Base-by-base conservation (phyloP, 2,797 vertebrate genomes). In the Macrochelys suwanniensis region DNA sequence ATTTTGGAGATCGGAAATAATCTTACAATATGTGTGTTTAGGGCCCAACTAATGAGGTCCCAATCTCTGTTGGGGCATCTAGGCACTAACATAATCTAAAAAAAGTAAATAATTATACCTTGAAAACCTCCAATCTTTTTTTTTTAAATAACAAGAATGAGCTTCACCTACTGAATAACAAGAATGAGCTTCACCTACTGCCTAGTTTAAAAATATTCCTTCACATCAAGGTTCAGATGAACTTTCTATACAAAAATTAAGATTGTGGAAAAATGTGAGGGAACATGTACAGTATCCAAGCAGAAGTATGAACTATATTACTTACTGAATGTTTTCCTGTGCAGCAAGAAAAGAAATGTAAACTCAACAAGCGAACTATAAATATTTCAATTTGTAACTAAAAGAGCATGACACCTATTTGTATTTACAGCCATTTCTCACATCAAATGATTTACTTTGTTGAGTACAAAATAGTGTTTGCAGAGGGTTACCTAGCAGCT, bases 321-420 rank as follows among this genome's bases (percentile, higher is more conserved):
- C 88, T 96, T 96, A 94, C 56, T 93, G 85, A 68, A 57, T 90
- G 68, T 95, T 97, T 85, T 53, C 86, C 83, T 84, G 87, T 85
- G 28, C 68, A 82, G 89, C 77, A 90, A 94, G 93, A 94, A 88
- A 83, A 89, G 28, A 96, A 97, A 96, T 54, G 59, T 91, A 94
- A 97, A 92, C 28, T 82, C 65, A 90, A 84, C 81, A 88, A 90
- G 25, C 33, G 85, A 92, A 53, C 90, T 81, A 96, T 96, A 97
- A 97, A 97, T 96, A 93, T 91, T 97, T 97, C 49, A 50, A 26
- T 91, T 94, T 96, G 26, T 42, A 78, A 89, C 53, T 89, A 88
- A 91, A 88, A 97, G 97, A 97, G 82, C 50, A 92, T 45, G 85
- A 94, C 56, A 96, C 91, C 95, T 5, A 15, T 96, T 87, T 97